Conservation (phyloP, 2,888 invertebrate genomes). For the Pheosia tremula region DNA sequence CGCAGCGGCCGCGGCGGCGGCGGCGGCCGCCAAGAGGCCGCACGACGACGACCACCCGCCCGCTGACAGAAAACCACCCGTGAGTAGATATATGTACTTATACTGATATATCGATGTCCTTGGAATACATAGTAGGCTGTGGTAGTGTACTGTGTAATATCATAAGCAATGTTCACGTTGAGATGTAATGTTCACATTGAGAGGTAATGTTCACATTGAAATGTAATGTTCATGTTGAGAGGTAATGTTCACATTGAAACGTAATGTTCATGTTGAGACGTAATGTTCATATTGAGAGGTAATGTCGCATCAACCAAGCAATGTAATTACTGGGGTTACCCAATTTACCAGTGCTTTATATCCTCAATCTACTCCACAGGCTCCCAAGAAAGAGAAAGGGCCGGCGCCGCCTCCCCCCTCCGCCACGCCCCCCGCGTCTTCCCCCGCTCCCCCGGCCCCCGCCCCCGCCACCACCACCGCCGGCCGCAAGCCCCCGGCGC, state of each 20-base stretch:
- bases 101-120: too few species aligned
- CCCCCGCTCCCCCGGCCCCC: constrained; percentile 34
- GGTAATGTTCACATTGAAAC: neutral
- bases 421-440: constrained; percentile 40
- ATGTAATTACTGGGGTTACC: neutral
- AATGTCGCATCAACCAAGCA: neutral
- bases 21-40: constrained; percentile 65
- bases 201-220: neutral
- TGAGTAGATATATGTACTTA: constrained; percentile 49
- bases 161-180: too few species aligned
- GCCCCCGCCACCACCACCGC: constrained; percentile 81
- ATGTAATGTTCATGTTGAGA: too few species aligned
- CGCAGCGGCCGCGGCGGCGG: constrained; percentile 37
- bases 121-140: too few species aligned
- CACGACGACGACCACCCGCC: constrained; percentile 81
- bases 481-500: constrained; percentile 9
- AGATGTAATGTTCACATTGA: too few species aligned
- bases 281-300: neutral
- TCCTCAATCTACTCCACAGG: constrained; percentile 60
- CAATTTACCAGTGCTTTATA: neutral
- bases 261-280: neutral
- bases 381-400: constrained; percentile 92
- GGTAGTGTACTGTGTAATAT: too few species aligned
- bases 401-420: constrained; percentile 85
- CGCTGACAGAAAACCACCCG: constrained; percentile 92